Evolutionary conservation across 2,797 vertebrate species (phyloP), one percentile per base, ranked within the genome.

Genomic region (Gymnocypris eckloni): DNA sequence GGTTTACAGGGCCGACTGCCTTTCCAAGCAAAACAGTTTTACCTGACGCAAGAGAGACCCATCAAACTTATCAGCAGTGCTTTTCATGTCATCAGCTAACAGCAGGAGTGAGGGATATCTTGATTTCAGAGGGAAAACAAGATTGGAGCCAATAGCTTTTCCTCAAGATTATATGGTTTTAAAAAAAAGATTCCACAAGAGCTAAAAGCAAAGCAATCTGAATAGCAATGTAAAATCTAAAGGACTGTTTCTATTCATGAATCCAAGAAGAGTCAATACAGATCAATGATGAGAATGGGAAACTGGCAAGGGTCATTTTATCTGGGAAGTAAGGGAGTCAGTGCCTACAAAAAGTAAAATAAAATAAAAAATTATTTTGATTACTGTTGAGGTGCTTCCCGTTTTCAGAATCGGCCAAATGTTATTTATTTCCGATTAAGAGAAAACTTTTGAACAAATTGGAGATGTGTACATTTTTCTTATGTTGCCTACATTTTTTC

Each of bases 11-110:
- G 20, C 37, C 72, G 37, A 71, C 80, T 79, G 77, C 61, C 64
- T 71, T 77, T 25, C 45, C 45, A 54, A 83, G 48, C 64, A 37
- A 67, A 67, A 67, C 64, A 16, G 28, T 48, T 84, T 50, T 48
- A 80, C 76, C 87, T 79, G 70, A 83, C 11, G 87, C 86, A 86
- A 85, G 79, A 87, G 75, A 86, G 88, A 85, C 64, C 85, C 87
- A 91, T 54, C 67, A 85, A 88, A 67, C 37, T 76, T 82, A 87
- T 89, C 88, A 86, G 22, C 45, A 83, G 81, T 37, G 84, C 75
- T 87, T 88, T 89, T 86, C 81, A 88, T 89, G 80, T 86, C 78
- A 85, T 81, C 83, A 89, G 85, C 64, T 81, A 54, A 80, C 87
- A 89, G 86, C 73, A 72, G 39, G 50, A 82, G 75, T 83, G 59